These are phyloP conservation scores for Lochmaea crataegi DNA, from an alignment of 2,888 invertebrate genomes.

Conservation along the genomic window DNA sequence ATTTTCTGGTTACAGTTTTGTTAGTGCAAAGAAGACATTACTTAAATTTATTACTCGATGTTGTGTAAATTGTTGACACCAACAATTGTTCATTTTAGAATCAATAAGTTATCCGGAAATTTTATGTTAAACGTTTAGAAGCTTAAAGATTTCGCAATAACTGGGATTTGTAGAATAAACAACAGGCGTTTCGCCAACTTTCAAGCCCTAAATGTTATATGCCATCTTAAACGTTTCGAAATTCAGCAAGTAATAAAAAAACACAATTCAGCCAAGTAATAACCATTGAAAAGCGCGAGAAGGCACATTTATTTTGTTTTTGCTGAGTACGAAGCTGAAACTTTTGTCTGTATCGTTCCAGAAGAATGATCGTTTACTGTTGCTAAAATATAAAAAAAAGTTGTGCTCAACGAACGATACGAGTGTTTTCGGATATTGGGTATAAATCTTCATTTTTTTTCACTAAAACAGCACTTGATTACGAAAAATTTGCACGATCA, in stretches of 20 bases:
- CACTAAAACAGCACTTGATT: not conserved
- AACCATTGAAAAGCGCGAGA: slow-evolving; percentile 42
- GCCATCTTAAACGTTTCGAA: slow-evolving; percentile 34
- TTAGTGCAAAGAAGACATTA: not conserved
- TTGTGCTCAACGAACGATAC: slow-evolving; percentile 12
- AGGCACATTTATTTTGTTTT: slow-evolving; percentile 37
- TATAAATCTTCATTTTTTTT: slow-evolving; percentile 21
- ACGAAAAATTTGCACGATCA: too few species aligned
- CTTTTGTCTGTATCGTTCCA: slow-evolving; percentile 31
- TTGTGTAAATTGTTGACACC: not conserved
- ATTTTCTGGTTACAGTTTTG: not conserved
- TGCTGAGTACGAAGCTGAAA: slow-evolving; percentile 37
- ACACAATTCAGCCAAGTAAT: slow-evolving; percentile 40
- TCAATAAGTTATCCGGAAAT: not conserved
- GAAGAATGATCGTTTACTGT: slow-evolving; percentile 28
- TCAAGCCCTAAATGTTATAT: slow-evolving; percentile 13
- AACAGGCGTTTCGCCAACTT: not conserved
- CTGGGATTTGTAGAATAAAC: not conserved
- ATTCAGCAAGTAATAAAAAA: slow-evolving; percentile 40
- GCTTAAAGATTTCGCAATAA: not conserved
- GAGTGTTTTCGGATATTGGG: slow-evolving; percentile 24
- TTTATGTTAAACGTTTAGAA: not conserved
- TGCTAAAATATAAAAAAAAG: slow-evolving; percentile 25
- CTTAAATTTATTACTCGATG: not conserved
- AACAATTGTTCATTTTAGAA: not conserved